Evolutionary conservation across 2,113 vertebrate species (phyloP).

Genomic region (Meleagris gallopavo): DNA sequence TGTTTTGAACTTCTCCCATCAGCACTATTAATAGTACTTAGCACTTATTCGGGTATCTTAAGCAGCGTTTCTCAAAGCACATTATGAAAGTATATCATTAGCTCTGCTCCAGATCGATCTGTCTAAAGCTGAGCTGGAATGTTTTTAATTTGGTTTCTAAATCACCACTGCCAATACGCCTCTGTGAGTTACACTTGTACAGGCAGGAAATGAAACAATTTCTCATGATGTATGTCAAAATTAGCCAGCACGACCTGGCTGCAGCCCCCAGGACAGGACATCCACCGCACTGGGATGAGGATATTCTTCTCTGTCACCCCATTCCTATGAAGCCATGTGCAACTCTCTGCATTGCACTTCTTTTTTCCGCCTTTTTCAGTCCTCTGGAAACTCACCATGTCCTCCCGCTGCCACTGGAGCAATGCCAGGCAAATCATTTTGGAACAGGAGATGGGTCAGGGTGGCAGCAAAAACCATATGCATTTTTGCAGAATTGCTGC

Average conservation of each 20-base stretch:
- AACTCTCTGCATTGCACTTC: neutral
- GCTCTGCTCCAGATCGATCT: neutral
- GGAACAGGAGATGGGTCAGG: neutral
- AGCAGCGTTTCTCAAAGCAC: neutral
- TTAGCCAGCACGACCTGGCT: fast-evolving
- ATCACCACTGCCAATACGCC: neutral
- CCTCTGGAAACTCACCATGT: neutral
- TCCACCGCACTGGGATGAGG: fast-evolving
- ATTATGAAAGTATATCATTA: neutral
- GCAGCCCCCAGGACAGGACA: neutral
- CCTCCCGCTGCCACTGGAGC: neutral
- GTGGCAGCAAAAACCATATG: neutral
- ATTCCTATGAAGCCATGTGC: neutral
- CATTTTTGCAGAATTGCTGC: neutral
- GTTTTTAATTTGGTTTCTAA: neutral
- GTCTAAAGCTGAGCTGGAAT: neutral
- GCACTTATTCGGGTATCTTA: neutral
- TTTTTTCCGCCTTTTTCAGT: neutral
- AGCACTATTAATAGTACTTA: neutral
- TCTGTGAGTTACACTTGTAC: neutral
- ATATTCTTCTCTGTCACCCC: neutral
- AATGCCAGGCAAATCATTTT: fast-evolving
- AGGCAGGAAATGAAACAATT: neutral
- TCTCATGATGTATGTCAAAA: fast-evolving
- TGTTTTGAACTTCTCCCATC: neutral